Evolutionary conservation across 2,888 invertebrate species (phyloP), one percentile per base, ranked within the genome.

Genomic region (Sesia apiformis): DNA sequence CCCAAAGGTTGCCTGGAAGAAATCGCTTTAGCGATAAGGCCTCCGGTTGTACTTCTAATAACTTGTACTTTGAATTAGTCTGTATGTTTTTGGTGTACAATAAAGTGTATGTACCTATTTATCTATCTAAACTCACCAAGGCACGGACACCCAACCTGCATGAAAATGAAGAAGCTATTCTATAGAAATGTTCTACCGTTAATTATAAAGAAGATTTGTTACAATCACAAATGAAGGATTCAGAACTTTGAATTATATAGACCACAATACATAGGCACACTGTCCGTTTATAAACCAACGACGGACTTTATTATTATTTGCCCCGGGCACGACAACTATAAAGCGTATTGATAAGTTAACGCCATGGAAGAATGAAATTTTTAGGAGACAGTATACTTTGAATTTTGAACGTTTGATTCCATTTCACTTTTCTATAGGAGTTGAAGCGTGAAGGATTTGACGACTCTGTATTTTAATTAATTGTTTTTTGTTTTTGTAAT

Each of bases 241-340:
- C 38, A 63, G 66, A 65, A 66, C 64, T 68, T 69, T 71, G 66
- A 60, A 61, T 58, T n/a, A 64, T 59, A 63, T 65, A 59, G 70
- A 72, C 62, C 62, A 65, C 64, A 63, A 65, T 69, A 68, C 38
- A 50, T 38, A 50, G 66, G 60, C 65, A 65, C 65, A 69, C 66
- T 74, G 72, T 72, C 69, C 70, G 64, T 71, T 73, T 70, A 66
- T 68, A 65, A 64, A 60, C 63, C 62, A 62, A 59, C 65, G 58
- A 66, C 69, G 57, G 70, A 73, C 69, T 81, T 81, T 80, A 81
- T 72, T 76, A 75, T 81, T 79, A 82, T 80, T 78, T 72, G 74
- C 75, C 63, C 57, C 59, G 60, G 69, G 69, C 82, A 83, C 75
- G 79, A 74, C 70, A 78, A 71, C 75, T 74, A 71, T 70, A 73